Base-by-base conservation (phyloP, 2,113 vertebrate species). In the Charina bottae region DNA sequence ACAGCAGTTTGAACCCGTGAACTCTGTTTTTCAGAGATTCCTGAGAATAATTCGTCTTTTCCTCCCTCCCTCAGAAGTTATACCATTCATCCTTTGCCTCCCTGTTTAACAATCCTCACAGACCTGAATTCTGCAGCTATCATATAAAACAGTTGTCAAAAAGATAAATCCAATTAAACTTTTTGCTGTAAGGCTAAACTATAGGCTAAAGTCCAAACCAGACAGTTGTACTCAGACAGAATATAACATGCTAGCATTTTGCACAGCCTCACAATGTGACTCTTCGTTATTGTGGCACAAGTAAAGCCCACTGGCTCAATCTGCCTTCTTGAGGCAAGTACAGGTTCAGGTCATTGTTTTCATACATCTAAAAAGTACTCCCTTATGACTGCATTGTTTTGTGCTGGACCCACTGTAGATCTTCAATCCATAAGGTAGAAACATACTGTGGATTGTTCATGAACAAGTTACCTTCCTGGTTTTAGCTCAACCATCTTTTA, bases 151-250 rank as follows among this genome's bases (percentile, higher is more conserved):
- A 33, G 85, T 72, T 84, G 26, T 91, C 89, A 58, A 84, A 68
- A 84, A 56, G 84, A 91, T 64, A 93, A 90, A 90, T 64, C 85
- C 89, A 64, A 88, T 93, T 90, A 64, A 83, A 68, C 33, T 85
- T 88, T 91, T 88, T 84, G 33, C 86, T 59, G 42, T 54, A 12
- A 53, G 89, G 12, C 56, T 87, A 17, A 83, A 83, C 24, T 62
- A 33, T 42, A 54, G 56, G 15, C 28, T 88, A 15, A 17, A 84
- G 85, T 10, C 37, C 2, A 88, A 59, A n/a, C 33, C 42, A 83
- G 24, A 84, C 37, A 55, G 12, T 24, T 33, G 26, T 59, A 89
- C 59, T 89, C 72, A 84, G 33, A 33, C 46, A 54, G 62, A 89
- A 42, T 2, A 12, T 83, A 62, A 42, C 42, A 54, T 59, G 24